These are phyloP conservation scores for Oreochromis grahami DNA, from an alignment of 2,797 vertebrate genomes.

Conservation along the genomic window DNA sequence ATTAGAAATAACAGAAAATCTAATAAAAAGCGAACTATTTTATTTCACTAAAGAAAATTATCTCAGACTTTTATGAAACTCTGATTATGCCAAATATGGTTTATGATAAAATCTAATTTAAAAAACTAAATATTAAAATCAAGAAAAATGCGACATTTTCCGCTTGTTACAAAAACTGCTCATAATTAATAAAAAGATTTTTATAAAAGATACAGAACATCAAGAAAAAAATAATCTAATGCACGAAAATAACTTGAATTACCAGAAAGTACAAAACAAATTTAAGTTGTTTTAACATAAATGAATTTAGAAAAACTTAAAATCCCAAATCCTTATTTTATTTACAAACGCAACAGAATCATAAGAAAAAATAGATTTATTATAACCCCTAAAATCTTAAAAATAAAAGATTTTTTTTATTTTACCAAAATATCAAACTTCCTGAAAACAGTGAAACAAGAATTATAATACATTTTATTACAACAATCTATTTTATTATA, in stretches of 20 bases:
- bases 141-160: neutral
- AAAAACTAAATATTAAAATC: neutral
- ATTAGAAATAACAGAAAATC: accelerated
- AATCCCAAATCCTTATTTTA: neutral
- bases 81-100: neutral
- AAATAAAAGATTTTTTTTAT: accelerated
- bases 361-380: neutral
- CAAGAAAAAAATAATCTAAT: accelerated
- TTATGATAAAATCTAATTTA: neutral
- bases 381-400: neutral
- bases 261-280: neutral
- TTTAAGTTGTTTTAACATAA: neutral
- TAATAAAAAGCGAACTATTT: neutral
- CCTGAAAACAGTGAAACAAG: neutral
- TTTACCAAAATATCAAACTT: neutral
- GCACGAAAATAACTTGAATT: accelerated
- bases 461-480: neutral
- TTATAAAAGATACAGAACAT: accelerated
- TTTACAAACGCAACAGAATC: accelerated
- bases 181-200: neutral
- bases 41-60: neutral
- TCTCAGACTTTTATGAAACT: neutral
- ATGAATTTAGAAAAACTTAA: neutral
- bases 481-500: neutral
- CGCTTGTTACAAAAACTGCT: accelerated